phyloP scores from a whole-genome alignment of 2,797 vertebrate species.

The Dallia pectoralis region DNA sequence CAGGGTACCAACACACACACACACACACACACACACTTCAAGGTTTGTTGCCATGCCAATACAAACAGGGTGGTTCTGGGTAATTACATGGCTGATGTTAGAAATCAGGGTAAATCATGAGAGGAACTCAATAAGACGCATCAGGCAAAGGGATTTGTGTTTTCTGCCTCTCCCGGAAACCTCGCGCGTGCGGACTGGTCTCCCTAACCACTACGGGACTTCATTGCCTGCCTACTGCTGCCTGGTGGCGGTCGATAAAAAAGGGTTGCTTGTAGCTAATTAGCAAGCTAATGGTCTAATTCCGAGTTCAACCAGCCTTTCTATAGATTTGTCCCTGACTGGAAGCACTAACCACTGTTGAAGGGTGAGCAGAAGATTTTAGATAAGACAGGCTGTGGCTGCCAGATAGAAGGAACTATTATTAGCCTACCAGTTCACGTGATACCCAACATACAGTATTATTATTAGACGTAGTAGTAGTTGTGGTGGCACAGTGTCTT shows the following conservation, averaged over 20 bases:
- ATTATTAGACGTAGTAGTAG: no score
- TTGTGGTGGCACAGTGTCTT: no score
- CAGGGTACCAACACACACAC: constrained; percentile 21
- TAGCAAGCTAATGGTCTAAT: constrained; percentile 64
- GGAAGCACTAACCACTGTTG: constrained; percentile 49
- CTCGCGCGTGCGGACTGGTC: constrained; percentile 33
- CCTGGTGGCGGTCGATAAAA: constrained; percentile 45
- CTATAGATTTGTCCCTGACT: constrained; percentile 56
- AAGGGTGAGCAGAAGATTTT: constrained; percentile 27
- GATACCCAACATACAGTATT: background rate
- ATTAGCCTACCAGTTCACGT: background rate
- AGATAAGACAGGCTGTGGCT: constrained; percentile 30
- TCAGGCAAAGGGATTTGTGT: background rate
- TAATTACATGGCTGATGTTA: constrained; percentile 48
- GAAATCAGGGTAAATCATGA: constrained; percentile 48
- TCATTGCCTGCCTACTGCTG: constrained; percentile 28
- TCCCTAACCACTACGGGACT: constrained; percentile 41
- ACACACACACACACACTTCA: constrained; percentile 19
- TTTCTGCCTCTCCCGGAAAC: constrained; percentile 4
- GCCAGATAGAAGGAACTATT: background rate
- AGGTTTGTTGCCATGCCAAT: background rate
- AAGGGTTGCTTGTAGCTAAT: constrained; percentile 60
- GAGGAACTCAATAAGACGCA: constrained; percentile 41
- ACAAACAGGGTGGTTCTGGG: constrained; percentile 6
- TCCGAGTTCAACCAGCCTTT: constrained; percentile 60